A percentile compares a stretch with the other conserved stretches of the same genome.
Evolutionary conservation across 2,888 invertebrate species (phyloP).

Genomic region (Epicampocera succincta): DNA sequence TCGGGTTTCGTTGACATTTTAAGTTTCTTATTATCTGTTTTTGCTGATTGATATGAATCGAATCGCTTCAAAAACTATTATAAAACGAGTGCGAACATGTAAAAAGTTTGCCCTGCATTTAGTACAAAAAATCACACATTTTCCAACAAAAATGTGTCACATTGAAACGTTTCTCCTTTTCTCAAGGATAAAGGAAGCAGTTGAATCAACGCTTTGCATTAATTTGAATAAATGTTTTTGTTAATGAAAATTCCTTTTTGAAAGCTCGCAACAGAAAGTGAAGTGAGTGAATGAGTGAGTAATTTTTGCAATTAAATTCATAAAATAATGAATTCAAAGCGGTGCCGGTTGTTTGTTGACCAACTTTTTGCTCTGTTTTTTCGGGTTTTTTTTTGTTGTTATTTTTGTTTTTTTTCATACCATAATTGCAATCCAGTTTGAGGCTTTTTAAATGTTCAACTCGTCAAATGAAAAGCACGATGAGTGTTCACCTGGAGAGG

Average conservation of each 20-base stretch:
- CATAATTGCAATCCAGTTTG: constrained; percentile 82
- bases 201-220: background rate
- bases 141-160: too few species aligned
- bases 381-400: background rate
- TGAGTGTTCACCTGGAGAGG: constrained; percentile 44
- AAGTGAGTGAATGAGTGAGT: constrained; percentile 7
- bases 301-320: constrained; percentile 31
- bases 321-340: constrained; percentile 49
- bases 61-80: too few species aligned
- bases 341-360: constrained; percentile 34
- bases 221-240: background rate
- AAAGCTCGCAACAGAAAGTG: background rate
- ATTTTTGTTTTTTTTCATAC: constrained; percentile 72
- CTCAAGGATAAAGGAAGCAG: background rate
- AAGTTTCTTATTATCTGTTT: too few species aligned
- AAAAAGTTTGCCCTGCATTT: too few species aligned
- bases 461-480: constrained; percentile 69
- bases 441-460: constrained; percentile 76
- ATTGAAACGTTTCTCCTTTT: too few species aligned
- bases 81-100: too few species aligned
- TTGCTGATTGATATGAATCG: too few species aligned
- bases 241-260: background rate
- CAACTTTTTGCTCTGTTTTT: constrained; percentile 5
- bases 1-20: too few species aligned
- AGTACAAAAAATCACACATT: too few species aligned